Evolutionary conservation across 1,140 invertebrate species (phyloP), one percentile per base, ranked within the genome.

Genomic region (Schlechtendalia chinensis): DNA sequence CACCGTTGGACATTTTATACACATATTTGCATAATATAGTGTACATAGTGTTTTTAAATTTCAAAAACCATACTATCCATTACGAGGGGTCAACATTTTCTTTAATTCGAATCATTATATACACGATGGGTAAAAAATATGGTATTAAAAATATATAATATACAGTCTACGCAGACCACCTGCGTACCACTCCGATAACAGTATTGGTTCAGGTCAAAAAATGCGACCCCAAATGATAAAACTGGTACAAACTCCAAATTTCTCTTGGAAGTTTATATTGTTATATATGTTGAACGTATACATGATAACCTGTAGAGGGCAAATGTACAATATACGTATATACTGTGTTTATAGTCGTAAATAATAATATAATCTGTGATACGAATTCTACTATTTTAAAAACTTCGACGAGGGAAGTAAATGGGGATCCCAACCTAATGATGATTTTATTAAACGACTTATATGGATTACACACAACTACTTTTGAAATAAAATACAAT

Each of bases 11-110:
- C 71, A 45, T 58, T n/a, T 74, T 58, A 19, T 45, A 58, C 5
- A 75, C 29, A 27, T 75, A 75, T 75, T 59, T 75, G 75, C 56
- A 61, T 79, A 61, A 79, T 50, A 79, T 45, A 53, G 75, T 63
- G 75, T 59, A 47, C 75, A 50, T 50, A 45, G 24, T 79, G 17
- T 61, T 47, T 77, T 50, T 61, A n/a, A 79, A 79, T 61, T 79
- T 79, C 19, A 58, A 59, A 77, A 77, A 77, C 39, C 59, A 77
- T 59, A 45, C 22, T 58, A 39, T 79, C 16, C 58, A 63, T 61
- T 45, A 79, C 22, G 39, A 63, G 45, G 39, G 45, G 58, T 79
- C 58, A 79, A 59, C 29, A 79, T 79, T 75, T 61, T 79, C 75
- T 63, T 79, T 22, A n/a, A 27, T 47, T 59, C 53, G 17, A 8